Percentiles rank a stretch among this genome's conserved stretches.
Evolutionary conservation across 1,140 invertebrate genomes (phyloP).

Genomic region (Glossosoma conforme): DNA sequence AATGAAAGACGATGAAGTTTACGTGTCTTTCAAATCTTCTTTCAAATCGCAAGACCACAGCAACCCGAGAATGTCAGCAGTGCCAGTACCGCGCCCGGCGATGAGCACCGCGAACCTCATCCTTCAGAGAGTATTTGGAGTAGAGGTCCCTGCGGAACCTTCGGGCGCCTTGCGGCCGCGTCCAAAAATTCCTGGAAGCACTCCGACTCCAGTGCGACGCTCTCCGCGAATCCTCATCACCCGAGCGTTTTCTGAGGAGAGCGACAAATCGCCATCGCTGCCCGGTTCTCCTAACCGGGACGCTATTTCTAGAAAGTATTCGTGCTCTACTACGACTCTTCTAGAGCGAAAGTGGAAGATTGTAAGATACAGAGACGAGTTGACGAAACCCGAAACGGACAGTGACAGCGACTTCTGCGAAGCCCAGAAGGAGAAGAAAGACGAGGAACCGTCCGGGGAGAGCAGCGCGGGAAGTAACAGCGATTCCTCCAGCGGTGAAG

Average conservation of each 20-base stretch:
- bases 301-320: constrained; percentile 49
- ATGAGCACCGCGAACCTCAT: constrained; percentile 46
- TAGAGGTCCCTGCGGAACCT: constrained; percentile 34
- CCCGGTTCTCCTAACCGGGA: constrained; percentile 39
- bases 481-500: constrained; percentile 47
- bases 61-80: constrained; percentile 36
- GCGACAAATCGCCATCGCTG: constrained; percentile 46
- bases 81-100: constrained; percentile 45
- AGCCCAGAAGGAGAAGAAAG: constrained; percentile 18
- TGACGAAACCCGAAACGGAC: constrained; percentile 35
- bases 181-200: constrained; percentile 31
- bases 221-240: constrained; percentile 67
- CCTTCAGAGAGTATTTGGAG: constrained; percentile 51
- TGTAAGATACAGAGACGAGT: constrained; percentile 18
- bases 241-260: constrained; percentile 65
- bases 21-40: constrained; percentile 31
- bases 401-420: constrained; percentile 35
- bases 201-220: constrained; percentile 45
- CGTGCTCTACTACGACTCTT: constrained; percentile 52
- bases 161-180: constrained; percentile 13
- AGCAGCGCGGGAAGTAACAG: constrained; percentile 33
- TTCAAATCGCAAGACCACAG: constrained; percentile 30
- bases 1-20: constrained; percentile 41
- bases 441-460: constrained; percentile 30
- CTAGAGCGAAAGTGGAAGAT: constrained; percentile 44